Base-by-base conservation (phyloP, 2,113 vertebrate species). In the Ardeotis arabs region DNA sequence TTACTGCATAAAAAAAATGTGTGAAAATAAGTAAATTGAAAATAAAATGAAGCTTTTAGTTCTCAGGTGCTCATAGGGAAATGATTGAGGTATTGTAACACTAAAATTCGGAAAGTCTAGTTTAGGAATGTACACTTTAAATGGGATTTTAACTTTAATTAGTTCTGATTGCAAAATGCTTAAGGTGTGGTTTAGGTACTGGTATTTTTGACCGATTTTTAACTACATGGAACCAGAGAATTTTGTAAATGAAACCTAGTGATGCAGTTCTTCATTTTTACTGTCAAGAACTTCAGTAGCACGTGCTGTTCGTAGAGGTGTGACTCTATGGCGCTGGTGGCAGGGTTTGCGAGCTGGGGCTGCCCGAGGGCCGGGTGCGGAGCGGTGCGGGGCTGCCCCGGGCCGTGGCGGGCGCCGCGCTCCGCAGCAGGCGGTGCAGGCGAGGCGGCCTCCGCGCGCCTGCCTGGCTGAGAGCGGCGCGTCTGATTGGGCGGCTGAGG, bases 261-360 rank as follows among this genome's bases (percentile, higher is more conserved):
- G 8, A 2, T 6, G 28, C n/a, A 2, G 24, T 4, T 62, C 2
- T 12, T 10, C 1, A 1, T 2, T 6, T 44, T 53, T 13, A 1
- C 39, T 4, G 2, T 22, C 9, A 0, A 5, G 1, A 8, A 4
- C 16, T 2, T 4, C 41, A 0, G 0, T 1, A 7, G 2, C 4
- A 4, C 2, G 2, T 1, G 18, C 50, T 0, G 2, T 4, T 22
- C 2, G 27, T 1, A 2, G 6, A 4, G 37, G 6, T 7, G 35
- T 1, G 28, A 4, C 9, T 31, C 3, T 5, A 1, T 6, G 5
- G 47, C 37, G 2, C 18, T 3, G 35, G 16, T 28, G 18, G 3
- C 19, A 2, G 44, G n/a, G 9, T 50, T 44, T 17, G 44, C 28
- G 1, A 10, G 12, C 24, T 19, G 44, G 49, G 6, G 24, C 27